phyloP scores from a whole-genome alignment of 2,797 vertebrate species.

The Craterocephalus amniculus region DNA sequence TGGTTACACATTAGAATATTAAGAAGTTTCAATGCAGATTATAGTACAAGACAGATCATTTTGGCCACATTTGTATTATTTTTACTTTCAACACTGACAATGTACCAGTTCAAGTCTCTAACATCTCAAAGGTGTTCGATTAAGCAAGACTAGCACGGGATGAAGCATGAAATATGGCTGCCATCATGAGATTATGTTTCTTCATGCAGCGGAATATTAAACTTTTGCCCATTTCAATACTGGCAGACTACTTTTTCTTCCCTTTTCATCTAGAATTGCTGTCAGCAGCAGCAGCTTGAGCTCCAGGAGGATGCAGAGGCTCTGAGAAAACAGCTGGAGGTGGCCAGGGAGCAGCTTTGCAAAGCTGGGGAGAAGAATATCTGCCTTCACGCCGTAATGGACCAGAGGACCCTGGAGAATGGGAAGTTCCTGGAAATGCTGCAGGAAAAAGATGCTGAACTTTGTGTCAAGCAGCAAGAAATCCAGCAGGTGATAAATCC shows the following conservation, averaged over 20 bases:
- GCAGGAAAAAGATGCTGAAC: slow-evolving; percentile 72
- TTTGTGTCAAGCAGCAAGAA: slow-evolving; percentile 76
- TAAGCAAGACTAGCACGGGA: background rate
- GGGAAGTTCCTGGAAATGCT: slow-evolving; percentile 74
- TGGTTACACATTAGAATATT: background rate
- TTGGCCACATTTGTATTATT: background rate
- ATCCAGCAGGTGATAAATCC: slow-evolving; percentile 52
- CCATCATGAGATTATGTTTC: slow-evolving; percentile 7
- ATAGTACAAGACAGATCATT: background rate
- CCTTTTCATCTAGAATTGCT: slow-evolving; percentile 70
- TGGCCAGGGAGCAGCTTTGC: slow-evolving; percentile 72
- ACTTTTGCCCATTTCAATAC: slow-evolving; percentile 4
- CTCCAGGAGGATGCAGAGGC: slow-evolving; percentile 71
- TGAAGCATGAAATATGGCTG: slow-evolving; percentile 4
- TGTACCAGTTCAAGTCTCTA: background rate
- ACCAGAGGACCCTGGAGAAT: slow-evolving; percentile 75
- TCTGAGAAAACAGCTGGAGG: slow-evolving; percentile 72
- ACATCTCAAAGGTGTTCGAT: background rate
- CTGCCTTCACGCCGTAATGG: slow-evolving; percentile 66
- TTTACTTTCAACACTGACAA: background rate
- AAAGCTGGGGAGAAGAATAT: slow-evolving; percentile 69
- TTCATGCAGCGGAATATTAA: slow-evolving; percentile 14
- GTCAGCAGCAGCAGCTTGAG: slow-evolving; percentile 75
- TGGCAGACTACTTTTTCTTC: slow-evolving; percentile 10
- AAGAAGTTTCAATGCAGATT: background rate